Base-by-base conservation (phyloP, 64 coral and sea anemone species). In the Stichodactyla helianthus region DNA sequence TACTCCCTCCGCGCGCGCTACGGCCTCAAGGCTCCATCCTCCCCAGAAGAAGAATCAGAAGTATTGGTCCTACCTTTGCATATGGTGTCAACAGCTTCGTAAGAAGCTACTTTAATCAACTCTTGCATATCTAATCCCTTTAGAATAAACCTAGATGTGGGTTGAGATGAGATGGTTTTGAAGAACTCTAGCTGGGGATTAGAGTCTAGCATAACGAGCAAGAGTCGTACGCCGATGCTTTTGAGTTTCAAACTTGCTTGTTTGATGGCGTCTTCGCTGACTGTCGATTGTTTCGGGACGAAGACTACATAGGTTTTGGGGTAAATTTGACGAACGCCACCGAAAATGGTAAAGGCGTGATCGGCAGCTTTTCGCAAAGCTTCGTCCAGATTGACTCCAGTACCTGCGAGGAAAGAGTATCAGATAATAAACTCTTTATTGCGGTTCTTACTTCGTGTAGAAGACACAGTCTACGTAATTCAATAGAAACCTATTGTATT, bases 231-330 rank as follows among this genome's bases (percentile, higher is more conserved):
- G 60, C 90, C 90, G 15, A 92, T 80, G 53, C 85, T 92, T 64
- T 92, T 92, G 23, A 92, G 90, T 16, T 79, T 92, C 4, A 18
- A 12, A 20, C 79, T 23, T 27, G 77, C 85, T 10, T 35, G 6
- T 23, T 84, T 63, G 31, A 84, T 51, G 15, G 26, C 53, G 20
- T 63, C 59, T 59, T 63, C 27, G 10, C 53, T 51, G 20, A 84
- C 83, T 20, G 83, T 84, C 18, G 52, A 19, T 59, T 51, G 68
- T 60, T 87, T 77, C n/a, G 90, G 90, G 6, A 92, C 79, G 28
- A 92, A 53, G 11, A 92, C 61, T 15, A 92, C 60, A 51, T 87
- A 92, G 52, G 85, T 79, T 83, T 92, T 92, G 0, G 90, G 90
- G 5, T 53, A 26, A 1, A 80, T 59, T 60, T 92, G 85, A 27